phyloP scores from a whole-genome alignment of 2,113 vertebrate species.

The Sceloporus undulatus region DNA sequence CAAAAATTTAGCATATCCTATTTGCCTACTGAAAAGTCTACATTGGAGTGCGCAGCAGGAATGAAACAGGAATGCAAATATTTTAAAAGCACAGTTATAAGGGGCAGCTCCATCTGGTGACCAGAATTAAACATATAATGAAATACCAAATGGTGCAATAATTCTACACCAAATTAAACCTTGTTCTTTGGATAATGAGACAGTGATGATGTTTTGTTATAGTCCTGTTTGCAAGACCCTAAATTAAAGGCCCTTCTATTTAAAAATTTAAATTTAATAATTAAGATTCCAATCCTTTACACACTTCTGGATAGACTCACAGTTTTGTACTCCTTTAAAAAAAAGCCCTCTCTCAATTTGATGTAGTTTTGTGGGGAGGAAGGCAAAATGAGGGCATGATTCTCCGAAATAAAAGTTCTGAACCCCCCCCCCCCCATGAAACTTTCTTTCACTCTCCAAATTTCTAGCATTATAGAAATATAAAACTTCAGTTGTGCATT shows the following conservation, averaged over 20 bases:
- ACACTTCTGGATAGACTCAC: not conserved
- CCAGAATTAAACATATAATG: slow-evolving; percentile 42
- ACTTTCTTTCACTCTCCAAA: too few species aligned
- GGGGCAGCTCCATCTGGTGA: slow-evolving; percentile 44
- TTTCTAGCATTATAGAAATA: too few species aligned
- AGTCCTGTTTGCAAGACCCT: slow-evolving; percentile 7
- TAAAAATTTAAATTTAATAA: not conserved
- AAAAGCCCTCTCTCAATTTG: too few species aligned
- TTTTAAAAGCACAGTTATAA: slow-evolving; percentile 38
- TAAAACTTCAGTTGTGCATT: too few species aligned
- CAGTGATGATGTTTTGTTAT: slow-evolving; percentile 3
- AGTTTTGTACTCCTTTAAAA: too few species aligned
- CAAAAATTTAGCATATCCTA: slow-evolving; percentile 46
- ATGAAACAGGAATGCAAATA: slow-evolving; percentile 28
- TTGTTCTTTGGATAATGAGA: slow-evolving; percentile 39
- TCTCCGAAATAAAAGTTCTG: too few species aligned
- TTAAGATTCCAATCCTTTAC: not conserved
- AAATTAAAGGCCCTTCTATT: slow-evolving; percentile 17
- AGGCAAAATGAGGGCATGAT: too few species aligned
- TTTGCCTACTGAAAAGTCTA: not conserved
- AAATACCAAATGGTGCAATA: slow-evolving; percentile 47
- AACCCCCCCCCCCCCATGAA: too few species aligned
- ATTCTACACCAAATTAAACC: slow-evolving; percentile 50
- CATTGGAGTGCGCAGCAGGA: slow-evolving; percentile 35
- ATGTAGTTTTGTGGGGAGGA: too few species aligned